Evolutionary conservation across 2,888 invertebrate genomes (phyloP).

Genomic region (Apodemia zela): DNA sequence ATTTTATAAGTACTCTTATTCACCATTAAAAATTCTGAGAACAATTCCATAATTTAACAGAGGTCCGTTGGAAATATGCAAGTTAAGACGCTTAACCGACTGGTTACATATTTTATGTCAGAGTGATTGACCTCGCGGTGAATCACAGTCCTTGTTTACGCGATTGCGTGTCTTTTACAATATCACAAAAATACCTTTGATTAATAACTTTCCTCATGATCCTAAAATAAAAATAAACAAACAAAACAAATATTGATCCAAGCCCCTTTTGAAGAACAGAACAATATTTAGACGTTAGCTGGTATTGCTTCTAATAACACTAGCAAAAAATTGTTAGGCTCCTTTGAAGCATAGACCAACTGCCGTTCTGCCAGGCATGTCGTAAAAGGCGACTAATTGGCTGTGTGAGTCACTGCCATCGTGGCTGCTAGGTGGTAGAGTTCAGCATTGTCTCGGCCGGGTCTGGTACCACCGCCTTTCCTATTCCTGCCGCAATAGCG

Average conservation of each 20-base stretch:
- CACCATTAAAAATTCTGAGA: slow-evolving; percentile 30
- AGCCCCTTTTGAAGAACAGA: background rate
- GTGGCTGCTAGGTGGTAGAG: no score
- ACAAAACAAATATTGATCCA: background rate
- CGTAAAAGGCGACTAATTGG: no score
- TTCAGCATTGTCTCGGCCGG: no score
- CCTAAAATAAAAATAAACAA: background rate
- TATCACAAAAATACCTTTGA: slow-evolving; percentile 9
- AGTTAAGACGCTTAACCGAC: slow-evolving; percentile 36
- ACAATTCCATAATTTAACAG: slow-evolving; percentile 44
- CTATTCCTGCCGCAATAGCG: no score
- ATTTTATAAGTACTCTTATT: background rate
- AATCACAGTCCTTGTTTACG: slow-evolving; percentile 54
- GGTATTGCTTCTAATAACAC: no score
- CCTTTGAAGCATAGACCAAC: no score
- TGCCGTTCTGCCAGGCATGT: no score
- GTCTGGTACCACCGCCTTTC: no score
- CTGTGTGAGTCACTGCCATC: no score
- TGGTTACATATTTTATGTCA: slow-evolving; percentile 47
- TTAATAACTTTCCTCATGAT: background rate
- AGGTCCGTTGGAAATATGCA: slow-evolving; percentile 9
- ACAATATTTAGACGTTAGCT: no score
- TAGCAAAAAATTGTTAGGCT: no score
- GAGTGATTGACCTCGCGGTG: slow-evolving; percentile 57
- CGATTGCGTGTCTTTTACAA: slow-evolving; percentile 29